phyloP scores from a whole-genome alignment of 2,113 vertebrate genomes.

The Gadus macrocephalus region DNA sequence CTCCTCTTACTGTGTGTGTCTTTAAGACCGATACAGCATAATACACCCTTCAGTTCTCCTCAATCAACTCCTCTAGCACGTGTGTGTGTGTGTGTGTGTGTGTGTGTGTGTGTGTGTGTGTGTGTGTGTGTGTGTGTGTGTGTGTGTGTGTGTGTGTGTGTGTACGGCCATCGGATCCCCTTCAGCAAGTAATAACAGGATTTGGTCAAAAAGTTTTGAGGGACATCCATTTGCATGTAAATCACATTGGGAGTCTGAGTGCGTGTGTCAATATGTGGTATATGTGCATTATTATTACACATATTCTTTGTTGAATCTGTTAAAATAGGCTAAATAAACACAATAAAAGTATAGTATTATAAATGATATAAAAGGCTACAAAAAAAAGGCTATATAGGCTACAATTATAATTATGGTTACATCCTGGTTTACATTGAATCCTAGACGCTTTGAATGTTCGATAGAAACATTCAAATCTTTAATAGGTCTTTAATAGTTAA shows the following conservation, averaged over 20 bases:
- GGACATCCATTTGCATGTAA: background rate
- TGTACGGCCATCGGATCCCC: background rate
- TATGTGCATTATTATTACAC: background rate
- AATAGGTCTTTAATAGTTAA: no score
- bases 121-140: background rate
- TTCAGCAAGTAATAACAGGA: background rate
- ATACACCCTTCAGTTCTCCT: no score
- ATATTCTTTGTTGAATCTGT: background rate
- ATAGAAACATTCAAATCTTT: no score
- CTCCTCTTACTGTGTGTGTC: no score
- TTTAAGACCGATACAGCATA: no score
- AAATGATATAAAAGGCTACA: no score
- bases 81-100: no score
- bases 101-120: background rate
- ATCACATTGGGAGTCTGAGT: background rate
- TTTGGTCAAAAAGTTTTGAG: background rate
- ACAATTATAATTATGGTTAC: no score
- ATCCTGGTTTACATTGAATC: no score
- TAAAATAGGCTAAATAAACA: background rate
- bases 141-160: slow-evolving; percentile 1
- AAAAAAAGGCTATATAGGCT: no score
- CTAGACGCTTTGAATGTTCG: no score
- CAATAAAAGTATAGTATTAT: background rate
- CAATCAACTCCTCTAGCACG: no score
- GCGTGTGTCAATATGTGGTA: background rate